Evolutionary conservation across 2,888 invertebrate species (phyloP).

Genomic region (Rapana venosa): DNA sequence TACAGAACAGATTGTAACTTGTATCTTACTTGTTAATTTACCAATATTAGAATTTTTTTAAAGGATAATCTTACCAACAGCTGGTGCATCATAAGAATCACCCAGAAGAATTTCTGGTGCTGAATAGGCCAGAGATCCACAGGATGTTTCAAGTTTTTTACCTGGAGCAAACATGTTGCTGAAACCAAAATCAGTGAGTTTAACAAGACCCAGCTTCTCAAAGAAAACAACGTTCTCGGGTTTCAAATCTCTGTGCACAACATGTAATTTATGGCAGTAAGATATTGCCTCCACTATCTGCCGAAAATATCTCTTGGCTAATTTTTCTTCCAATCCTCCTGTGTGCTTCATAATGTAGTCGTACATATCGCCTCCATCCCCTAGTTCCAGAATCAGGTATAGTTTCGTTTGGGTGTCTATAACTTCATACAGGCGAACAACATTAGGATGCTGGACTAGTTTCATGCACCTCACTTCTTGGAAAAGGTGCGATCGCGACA

Average conservation of each 20-base stretch:
- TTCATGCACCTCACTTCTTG: conserved; percentile 96
- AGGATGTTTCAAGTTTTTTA: conserved; percentile 97
- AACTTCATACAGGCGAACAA: conserved; percentile 98
- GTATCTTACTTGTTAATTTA: no score
- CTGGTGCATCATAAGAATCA: conserved; percentile 98
- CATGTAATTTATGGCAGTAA: conserved; percentile 95
- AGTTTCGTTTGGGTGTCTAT: conserved; percentile 98
- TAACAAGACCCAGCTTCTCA: conserved; percentile 96
- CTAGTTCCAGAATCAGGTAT: conserved; percentile 93
- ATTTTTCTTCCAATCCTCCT: conserved; percentile 84
- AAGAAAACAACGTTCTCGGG: conserved; percentile 99
- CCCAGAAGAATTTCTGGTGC: conserved; percentile 99
- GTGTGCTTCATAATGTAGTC: conserved; percentile 99
- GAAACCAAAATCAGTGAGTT: conserved; percentile 97
- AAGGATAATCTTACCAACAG: conserved; percentile 86
- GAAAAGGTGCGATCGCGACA: conserved; percentile 93
- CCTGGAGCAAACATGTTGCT: conserved; percentile 94
- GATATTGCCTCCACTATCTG: conserved; percentile 98
- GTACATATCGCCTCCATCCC: conserved; percentile 98
- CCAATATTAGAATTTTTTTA: neutral
- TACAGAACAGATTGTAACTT: no score
- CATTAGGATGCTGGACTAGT: conserved; percentile 98
- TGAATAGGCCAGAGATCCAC: conserved; percentile 98
- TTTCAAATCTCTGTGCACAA: conserved; percentile 95
- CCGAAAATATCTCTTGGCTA: conserved; percentile 89